Base-by-base conservation (phyloP, 2,888 invertebrate species). In the Drepanosiphum platanoidis region DNA sequence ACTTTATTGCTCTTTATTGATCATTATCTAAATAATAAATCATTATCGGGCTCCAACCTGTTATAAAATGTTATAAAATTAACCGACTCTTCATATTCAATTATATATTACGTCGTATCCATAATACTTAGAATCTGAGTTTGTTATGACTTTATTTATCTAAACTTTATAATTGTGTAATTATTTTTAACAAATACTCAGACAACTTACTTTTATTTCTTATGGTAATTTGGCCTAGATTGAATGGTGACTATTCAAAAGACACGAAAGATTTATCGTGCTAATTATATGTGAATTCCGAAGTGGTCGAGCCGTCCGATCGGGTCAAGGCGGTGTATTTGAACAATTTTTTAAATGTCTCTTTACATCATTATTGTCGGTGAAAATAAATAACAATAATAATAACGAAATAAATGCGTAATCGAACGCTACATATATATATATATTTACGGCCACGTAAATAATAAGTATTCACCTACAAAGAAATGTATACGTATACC, bases 301-400 rank as follows among this genome's bases (percentile, higher is more conserved):
- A 46, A 75, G 66, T 64, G 46, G 61, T 13, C 66, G 27, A 74
- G 64, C 74, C 61, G 82, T 61, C 39, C n/a, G 72, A 71, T 82
- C 83, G 32, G 64, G 83, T 74, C 66, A 74, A 83, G 74, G 74
- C 83, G 83, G 83, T 64, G 83, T 83, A 74, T 83, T 83, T 64
- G 83, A 83, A 83, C 83, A 83, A 83, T 83, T 83, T 83, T 83
- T 83, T 34, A 83, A 83, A 83, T 83, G 83, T 83, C 83, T 83
- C 83, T 83, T 83, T 83, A 83, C 74, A 83, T 66, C 52, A 74
- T 83, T 74, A 83, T n/a, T 64, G 83, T 52, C 46, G 83, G 83
- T 42, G 46, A 75, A 74, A 82, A 82, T 74, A 34, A 79, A 58
- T 61, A 36, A 34, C 39, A 42, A 78, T 27, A 61, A 77, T 77